Evolutionary conservation across 1,140 invertebrate species (phyloP), one percentile per base, ranked within the genome.

Genomic region (Berghia stephanieae): DNA sequence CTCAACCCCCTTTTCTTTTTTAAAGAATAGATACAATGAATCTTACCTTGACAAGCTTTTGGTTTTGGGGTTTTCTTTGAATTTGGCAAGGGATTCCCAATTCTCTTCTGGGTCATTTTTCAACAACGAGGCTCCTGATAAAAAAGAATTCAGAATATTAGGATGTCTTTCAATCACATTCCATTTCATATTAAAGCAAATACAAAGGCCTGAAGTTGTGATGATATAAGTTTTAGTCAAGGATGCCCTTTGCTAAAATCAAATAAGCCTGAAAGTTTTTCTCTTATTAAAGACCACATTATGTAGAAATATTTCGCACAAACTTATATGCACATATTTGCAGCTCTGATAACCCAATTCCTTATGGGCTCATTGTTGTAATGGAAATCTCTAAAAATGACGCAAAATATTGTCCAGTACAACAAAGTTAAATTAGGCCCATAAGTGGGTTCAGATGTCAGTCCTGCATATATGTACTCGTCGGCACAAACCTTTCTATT

Each of bases 41-140:
- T 36, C 38, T 44, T 46, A 76, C 74, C 74, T 76, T 46, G 60
- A 66, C 18, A 76, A 43, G 3, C 60, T 27, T 77, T 55, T 81
- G 72, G 71, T 83, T 78, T 74, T 78, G 18, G 83, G 78, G 75
- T 83, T 82, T 46, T 87, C 84, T 76, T 82, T 86, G 52, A 86
- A 86, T 52, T 83, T 84, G 31, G 83, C 55, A 42, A 87, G 79
- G 36, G 77, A 80, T 24, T 86, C 85, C 18, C 82, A n/a, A 78
- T 82, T 83, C n/a, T 81, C 80, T 79, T 83, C 81, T 75, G 84
- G 83, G 46, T 84, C 79, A 80, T 79, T 81, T 18, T 70, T 73
- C 40, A 86, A 63, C 34, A 87, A 77, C 21, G 46, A 21, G 70
- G 82, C 82, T 40, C 86, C 86, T 86, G 69, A 21, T 76, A 73